Conservation (phyloP, 2,797 vertebrate species). For the Enteromius anoplus region DNA sequence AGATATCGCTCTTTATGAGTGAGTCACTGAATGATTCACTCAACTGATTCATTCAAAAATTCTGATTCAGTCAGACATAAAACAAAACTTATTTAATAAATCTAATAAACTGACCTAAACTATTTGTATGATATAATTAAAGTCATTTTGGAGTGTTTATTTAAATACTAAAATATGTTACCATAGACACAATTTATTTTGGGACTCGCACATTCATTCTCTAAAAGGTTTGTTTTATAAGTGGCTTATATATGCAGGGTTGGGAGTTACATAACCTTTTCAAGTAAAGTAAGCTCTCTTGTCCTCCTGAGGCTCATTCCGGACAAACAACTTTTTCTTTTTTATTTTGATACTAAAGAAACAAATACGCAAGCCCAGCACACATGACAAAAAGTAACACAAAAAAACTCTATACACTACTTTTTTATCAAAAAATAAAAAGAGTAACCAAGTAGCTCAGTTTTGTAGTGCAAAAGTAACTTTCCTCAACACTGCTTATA, state of each 20-base stretch:
- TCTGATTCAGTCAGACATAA: background rate
- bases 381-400: no score
- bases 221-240: background rate
- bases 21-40: background rate
- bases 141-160: background rate
- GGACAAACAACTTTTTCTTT: no score
- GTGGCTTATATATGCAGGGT: background rate
- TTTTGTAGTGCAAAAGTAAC: background rate
- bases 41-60: background rate
- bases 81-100: background rate
- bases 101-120: no score
- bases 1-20: no score
- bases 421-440: no score
- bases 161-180: background rate
- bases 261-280: background rate
- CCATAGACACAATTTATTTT: no score
- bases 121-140: background rate
- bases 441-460: no score
- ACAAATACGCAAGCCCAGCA: no score
- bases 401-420: no score
- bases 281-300: background rate
- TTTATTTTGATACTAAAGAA: no score
- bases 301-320: no score
- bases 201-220: background rate
- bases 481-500: background rate